Base-by-base conservation (phyloP, 1,140 invertebrate genomes). In the Acromyrmex echinatior region DNA sequence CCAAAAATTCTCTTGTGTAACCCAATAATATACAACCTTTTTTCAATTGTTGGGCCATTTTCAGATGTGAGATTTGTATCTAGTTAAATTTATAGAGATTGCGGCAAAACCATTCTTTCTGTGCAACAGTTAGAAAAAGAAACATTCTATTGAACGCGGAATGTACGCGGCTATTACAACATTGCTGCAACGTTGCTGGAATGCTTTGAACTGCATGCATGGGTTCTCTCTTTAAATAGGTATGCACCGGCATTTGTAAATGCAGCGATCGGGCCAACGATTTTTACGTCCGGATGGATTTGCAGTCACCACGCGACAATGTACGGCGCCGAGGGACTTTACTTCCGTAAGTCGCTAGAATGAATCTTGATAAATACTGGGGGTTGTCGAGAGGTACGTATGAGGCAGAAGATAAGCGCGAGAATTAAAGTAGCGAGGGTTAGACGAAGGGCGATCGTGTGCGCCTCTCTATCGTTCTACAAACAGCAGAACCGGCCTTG, bases 201-300 rank as follows among this genome's bases (percentile, higher is more conserved):
- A 45, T 45, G 39, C 39, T 45, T 45, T 45, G 39, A 10, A 45
- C 39, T 45, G 39, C 9, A 12, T 45, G 9, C 9, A 12, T 45
- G 39, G 10, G 39, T 12, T 45, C 45, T 31, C 31, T 31, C 31
- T 31, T 31, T 31, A 31, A 31, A 31, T 31, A 31, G 31, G 4
- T 31, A 31, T 16, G 28, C 71, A 4, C 18, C 28, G 3, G 31
- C 25, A 16, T 14, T 31, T 16, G 39, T 6, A 28, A 45, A 79
- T 14, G 65, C 53, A 39, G 2, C 10, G 10, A 16, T 73, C n/a
- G 18, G 21, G 39, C 21, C 6, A n/a, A 9, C 35, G 31, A 62
- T 62, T 82, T 73, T 82, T 82, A 60, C 14, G 21, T 51, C 39
- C 39, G 7, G 18, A 18, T n/a, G 80, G 68, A 74, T 82, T 71